Evolutionary conservation across 2,113 vertebrate species (phyloP).

Genomic region (Ovis canadensis): DNA sequence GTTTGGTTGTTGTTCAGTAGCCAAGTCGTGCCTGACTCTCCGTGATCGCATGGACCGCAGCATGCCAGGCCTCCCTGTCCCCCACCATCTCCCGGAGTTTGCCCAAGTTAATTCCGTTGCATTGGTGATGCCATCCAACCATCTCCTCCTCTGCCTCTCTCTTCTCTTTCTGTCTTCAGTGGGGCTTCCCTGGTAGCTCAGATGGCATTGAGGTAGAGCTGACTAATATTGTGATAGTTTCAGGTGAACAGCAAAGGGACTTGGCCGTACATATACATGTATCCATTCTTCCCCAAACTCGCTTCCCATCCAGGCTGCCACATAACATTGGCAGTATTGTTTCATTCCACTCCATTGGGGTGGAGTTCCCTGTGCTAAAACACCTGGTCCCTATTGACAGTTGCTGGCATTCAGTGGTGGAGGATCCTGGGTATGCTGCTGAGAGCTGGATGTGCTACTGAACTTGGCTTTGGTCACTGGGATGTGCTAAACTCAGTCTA

Average conservation of each 20-base stretch:
- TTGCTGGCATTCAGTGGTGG: background rate
- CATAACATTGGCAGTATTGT: background rate
- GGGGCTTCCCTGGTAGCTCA: background rate
- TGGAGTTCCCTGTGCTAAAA: background rate
- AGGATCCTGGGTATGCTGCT: background rate
- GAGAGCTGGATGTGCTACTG: background rate
- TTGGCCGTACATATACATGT: background rate
- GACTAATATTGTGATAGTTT: background rate
- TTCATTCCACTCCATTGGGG: background rate
- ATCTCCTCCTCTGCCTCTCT: background rate
- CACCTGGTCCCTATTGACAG: background rate
- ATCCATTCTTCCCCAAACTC: background rate
- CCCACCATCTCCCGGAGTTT: background rate
- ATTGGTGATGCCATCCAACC: background rate
- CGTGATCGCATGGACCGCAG: rapidly evolving
- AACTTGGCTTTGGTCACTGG: background rate
- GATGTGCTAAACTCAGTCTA: background rate
- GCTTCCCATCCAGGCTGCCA: background rate
- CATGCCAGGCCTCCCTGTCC: background rate
- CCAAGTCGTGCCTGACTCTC: rapidly evolving
- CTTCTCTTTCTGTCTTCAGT: background rate
- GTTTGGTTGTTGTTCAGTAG: background rate
- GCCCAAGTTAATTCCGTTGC: background rate
- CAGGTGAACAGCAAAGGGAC: background rate
- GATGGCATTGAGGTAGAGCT: background rate